A percentile compares a stretch with the other conserved stretches of the same genome.
Evolutionary conservation across 2,113 vertebrate species (phyloP).

Genomic region (Heptranchias perlo): DNA sequence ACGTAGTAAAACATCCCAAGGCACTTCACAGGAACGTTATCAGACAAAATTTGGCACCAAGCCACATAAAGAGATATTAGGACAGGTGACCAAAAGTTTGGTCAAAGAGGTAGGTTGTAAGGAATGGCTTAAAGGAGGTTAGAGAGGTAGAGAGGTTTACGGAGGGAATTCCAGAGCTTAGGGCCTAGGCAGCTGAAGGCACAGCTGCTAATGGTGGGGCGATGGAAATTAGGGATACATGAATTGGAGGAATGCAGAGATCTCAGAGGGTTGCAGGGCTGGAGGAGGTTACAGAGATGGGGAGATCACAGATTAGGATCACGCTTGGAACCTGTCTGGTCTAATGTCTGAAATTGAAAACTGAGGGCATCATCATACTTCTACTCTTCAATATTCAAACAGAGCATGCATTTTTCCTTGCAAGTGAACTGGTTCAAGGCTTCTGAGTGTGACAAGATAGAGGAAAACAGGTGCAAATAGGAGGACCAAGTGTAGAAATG

Average conservation of each 20-base stretch:
- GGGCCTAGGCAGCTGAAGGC: background rate
- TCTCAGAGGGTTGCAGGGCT: background rate
- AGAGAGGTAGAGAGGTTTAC: background rate
- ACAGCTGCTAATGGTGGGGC: background rate
- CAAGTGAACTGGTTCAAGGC: background rate
- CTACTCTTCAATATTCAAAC: background rate
- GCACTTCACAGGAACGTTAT: background rate
- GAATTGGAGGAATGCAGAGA: background rate
- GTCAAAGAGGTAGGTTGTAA: background rate
- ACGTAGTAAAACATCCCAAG: background rate
- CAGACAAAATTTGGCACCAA: background rate
- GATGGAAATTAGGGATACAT: background rate
- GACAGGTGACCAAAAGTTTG: background rate
- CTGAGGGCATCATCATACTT: background rate
- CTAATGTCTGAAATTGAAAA: background rate
- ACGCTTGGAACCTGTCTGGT: background rate
- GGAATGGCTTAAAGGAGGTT: background rate
- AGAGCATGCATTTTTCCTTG: background rate
- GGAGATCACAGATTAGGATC: background rate
- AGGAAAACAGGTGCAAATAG: background rate
- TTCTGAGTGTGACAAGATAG: background rate
- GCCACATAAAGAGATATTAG: background rate
- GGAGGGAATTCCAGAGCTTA: background rate
- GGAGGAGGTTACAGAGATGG: background rate
- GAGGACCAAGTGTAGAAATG: background rate